Percentiles rank a stretch among this genome's conserved stretches.
These are phyloP conservation scores for Panzeria rudis DNA, from an alignment of 2,888 invertebrate species.

Conservation along the genomic window DNA sequence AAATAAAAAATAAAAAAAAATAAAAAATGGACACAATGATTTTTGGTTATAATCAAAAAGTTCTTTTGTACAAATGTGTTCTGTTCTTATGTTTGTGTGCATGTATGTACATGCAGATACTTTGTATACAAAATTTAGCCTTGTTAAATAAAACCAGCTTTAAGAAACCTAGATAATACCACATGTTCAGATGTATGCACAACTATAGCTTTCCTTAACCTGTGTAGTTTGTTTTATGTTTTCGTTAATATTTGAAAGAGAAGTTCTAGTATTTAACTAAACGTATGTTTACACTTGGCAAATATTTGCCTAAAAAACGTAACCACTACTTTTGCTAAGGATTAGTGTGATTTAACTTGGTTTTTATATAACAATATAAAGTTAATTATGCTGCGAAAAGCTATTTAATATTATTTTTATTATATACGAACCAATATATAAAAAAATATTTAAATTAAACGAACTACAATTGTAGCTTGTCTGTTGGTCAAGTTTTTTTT, in stretches of 20 bases:
- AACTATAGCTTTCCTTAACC: background rate
- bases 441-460: too few relatives aligned
- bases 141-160: constrained; percentile 25
- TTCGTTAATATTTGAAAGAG: background rate
- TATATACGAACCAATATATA: too few relatives aligned
- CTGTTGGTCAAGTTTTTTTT: too few relatives aligned
- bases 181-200: background rate
- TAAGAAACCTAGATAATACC: background rate
- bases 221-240: background rate
- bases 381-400: too few relatives aligned
- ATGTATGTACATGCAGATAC: too few relatives aligned
- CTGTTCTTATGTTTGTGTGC: background rate
- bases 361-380: too few relatives aligned
- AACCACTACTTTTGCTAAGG: too few relatives aligned
- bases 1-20: background rate
- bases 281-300: too few relatives aligned
- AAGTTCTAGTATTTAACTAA: background rate
- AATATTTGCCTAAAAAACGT: too few relatives aligned
- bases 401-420: too few relatives aligned
- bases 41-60: constrained; percentile 1
- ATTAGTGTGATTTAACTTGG: too few relatives aligned
- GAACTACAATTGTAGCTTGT: too few relatives aligned
- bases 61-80: constrained; percentile 11
- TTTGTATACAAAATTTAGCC: background rate
- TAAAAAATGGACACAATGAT: constrained; percentile 1